Base-by-base conservation (phyloP, 2,888 invertebrate species). In the Leucania comma region DNA sequence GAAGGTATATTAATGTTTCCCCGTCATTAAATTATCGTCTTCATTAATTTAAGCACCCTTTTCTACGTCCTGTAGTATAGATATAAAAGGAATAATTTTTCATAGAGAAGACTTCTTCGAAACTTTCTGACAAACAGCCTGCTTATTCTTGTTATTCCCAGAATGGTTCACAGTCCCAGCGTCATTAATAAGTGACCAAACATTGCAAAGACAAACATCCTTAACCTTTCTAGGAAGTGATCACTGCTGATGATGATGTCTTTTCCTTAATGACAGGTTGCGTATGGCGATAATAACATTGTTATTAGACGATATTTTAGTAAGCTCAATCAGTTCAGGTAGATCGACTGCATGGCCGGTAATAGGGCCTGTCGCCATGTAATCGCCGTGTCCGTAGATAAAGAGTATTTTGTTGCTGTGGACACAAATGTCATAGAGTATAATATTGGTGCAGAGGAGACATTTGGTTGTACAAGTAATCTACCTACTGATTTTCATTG, bases 361-460 rank as follows among this genome's bases (percentile, higher is more conserved):
- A 88, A 90, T 90, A 87, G 86, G 83, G 78, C 68, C 88, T 91
- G 92, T 92, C 93, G 92, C 92, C 92, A 90, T 83, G 81, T 91
- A 91, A 92, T 91, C 87, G 80, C 85, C 83, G 68, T 86, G 84
- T 82, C 86, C 86, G 80, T 74, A 78, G 86, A 87, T 87, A 87
- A 78, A 80, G 68, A 75, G 81, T 84, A 86, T 87, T 86, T 86
- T 80, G 78, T 81, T 79, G 80, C 68, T 68, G 65, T 68, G 63
- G 72, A 81, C 79, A 78, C 62, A 69, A 35, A 68, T 50, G 57
- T 20, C 83, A 72, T 17, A 66, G 83, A 72, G 20, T 46, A 64
- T 46, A 38, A 71, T 48, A 69, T 32, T 50, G 24, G 8, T 1
- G 54, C 10, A 82, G 76, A 75, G 20, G 22, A 54, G 80, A 64